Base-by-base conservation (phyloP, 2,888 invertebrate species). In the Sphaerophoria rueppellii region DNA sequence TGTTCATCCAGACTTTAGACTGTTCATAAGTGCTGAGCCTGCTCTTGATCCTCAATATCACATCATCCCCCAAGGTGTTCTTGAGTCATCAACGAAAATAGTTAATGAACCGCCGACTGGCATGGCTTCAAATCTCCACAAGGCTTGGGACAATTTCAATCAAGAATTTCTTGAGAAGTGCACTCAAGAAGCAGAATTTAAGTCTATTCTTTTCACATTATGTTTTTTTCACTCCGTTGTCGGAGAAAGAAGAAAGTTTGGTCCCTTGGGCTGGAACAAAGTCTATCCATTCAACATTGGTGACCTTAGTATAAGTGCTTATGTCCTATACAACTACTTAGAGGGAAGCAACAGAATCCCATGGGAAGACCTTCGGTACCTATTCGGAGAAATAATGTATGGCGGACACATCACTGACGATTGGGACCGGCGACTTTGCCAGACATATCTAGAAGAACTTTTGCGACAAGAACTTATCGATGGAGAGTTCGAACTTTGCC, bases 311-410 rank as follows among this genome's bases (percentile, higher is more conserved):
- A 98, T 98, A 88, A 97, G 98, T 89, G 96, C 97, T 6, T 96
- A 96, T 89, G 98, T 98, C 0, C 91, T 98, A 40, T 96, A 94
- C 91, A 98, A 98, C 92, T 98, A 98, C 91, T 92, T 98, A 90
- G 98, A 98, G 90, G 96, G 95, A 81, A 98, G 97, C 89, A 95
- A 94, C 71, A 95, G 95, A 88, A 96, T 98, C 32, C 98, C 98
- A 0, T 98, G 98, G 97, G 98, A 98, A 91, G 98, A 98, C 92
- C 92, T 98, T 88, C 94, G 98, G 3, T 98, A 98, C 90, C 93
- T 98, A 40, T 98, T 98, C 90, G 98, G 98, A 0, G 98, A 98
- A 92, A 98, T 98, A 88, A 98, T 98, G 98, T 98, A 98, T 90
- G 98, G 98, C 0, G 98, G 98, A 0, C 98, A 98, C 90, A 98